Evolutionary conservation across 2,888 invertebrate species (phyloP), one percentile per base, ranked within the genome.

Genomic region (Thera britannica): DNA sequence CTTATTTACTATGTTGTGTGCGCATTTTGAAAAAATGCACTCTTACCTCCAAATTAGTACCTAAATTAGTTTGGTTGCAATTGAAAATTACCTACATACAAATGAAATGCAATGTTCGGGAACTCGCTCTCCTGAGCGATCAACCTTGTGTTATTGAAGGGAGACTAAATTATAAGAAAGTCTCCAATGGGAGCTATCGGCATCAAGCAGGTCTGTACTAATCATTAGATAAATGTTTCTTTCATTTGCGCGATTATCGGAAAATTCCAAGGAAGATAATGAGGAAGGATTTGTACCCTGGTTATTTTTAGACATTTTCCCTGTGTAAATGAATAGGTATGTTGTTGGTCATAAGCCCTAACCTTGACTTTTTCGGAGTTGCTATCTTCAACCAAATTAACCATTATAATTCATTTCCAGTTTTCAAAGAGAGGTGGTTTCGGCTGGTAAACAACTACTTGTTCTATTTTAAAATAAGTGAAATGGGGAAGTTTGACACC

Each of bases 401-500:
- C 7, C 3, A 5, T 3, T 12, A 12, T 2, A 34, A 52, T 78
- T 46, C 0, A 75, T 65, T 61, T 94, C 94, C 90, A 96, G 96
- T 94, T 58, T 97, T 96, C 83, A 97, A 97, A 87, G 97, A 97
- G 83, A 94, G 96, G 83, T 96, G 96, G 95, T 97, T 97, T 87
- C 96, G 96, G 79, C 87, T 97, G 65, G 94, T 95, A 74, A 95
- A 95, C 77, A 97, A 97, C 86, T 94, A 97, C 79, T 88, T 97
- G 61, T 97, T 96, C 89, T 97, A 97, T 85, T 97, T 96, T 86
- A 95, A 96, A 83, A 94, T 97, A 72, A 96, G 95, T 86, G 95
- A 94, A 77, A 86, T 95, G 84, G 96, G 96, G 44, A 95, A 95
- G 77, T 95, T 96, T 79, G 95, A 95, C 74, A 93, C 92, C 34